Evolutionary conservation across 2,888 invertebrate species (phyloP), one percentile per base, ranked within the genome.

Genomic region (Calameuta pallipes): DNA sequence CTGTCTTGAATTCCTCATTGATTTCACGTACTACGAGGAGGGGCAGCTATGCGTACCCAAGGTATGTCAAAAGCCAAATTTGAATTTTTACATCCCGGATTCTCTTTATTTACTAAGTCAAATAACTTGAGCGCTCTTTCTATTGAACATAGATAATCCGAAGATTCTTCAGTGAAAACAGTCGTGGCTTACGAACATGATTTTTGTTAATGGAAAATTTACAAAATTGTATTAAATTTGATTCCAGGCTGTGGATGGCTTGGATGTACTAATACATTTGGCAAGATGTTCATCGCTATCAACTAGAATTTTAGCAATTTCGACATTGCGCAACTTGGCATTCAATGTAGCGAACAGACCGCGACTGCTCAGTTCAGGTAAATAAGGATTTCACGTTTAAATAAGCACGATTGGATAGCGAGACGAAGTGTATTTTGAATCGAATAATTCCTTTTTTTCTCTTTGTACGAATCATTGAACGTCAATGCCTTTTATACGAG

Each of bases 341-440:
- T 94, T 94, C 85, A 92, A 93, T 87, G 89, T 92, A 34, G 87
- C 92, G 1, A 94, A 94, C 83, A 91, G 93, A 78, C 90, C 93
- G 3, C 90, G 93, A 82, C 88, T 94, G 73, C 88, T 94, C 41
- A 91, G 92, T 71, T 93, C 93, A 84, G 92, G 94, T 93, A 86
- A 85, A 80, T 81, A 35, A 34, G 77, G 13, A 73, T 75, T 56
- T 56, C 56, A 56, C 56, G 56, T 56, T 56, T 23, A 56, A 56
- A 56, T 56, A 71, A 31, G 23, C 33, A 71, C 13, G 71, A 71
- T 71, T 71, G 13, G 71, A 15, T 71, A 71, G 71, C 33, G 31
- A 71, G 71, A 71, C 71, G 33, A 71, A 71, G 31, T 71, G 12
- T 71, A 33, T 30, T 31, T 71, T 33, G 71, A 71, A 71, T 34